A percentile compares a stretch with the other conserved stretches of the same genome.
phyloP scores from a whole-genome alignment of 1,140 invertebrate species.

The Drosophila nasuta region DNA sequence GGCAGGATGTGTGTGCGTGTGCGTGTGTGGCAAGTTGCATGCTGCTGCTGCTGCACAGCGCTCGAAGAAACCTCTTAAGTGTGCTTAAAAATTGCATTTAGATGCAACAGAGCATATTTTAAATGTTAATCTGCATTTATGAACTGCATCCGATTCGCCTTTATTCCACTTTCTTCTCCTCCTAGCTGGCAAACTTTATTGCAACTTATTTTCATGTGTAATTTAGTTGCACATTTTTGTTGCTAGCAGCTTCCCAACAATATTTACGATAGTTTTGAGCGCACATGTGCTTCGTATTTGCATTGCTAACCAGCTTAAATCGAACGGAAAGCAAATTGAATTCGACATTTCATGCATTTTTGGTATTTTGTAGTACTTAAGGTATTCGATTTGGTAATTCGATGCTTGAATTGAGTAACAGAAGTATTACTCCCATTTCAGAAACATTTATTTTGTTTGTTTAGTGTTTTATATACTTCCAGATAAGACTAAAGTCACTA shows the following conservation, averaged over 20 bases:
- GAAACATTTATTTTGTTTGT: too few relatives aligned
- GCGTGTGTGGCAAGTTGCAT: background rate
- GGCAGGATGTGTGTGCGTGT: background rate
- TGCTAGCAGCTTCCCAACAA: too few relatives aligned
- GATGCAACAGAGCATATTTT: constrained; percentile 5
- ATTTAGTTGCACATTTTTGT: constrained; percentile 1
- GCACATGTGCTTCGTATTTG: background rate
- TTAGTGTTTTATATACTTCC: too few relatives aligned
- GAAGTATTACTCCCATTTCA: too few relatives aligned
- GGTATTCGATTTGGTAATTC: too few relatives aligned
- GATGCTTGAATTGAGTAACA: too few relatives aligned
- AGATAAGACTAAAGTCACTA: too few relatives aligned
- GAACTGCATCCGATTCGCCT: background rate
- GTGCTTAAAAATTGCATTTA: constrained; percentile 31
- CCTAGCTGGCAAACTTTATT: background rate
- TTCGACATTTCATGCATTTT: background rate
- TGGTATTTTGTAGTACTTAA: background rate
- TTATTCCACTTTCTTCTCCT: background rate
- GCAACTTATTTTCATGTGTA: background rate
- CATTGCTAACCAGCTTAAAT: background rate
- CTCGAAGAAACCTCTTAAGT: constrained; percentile 18
- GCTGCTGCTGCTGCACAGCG: constrained; percentile 1
- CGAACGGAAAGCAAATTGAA: background rate
- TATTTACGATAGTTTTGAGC: background rate
- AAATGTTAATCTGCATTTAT: constrained; percentile 13